These are phyloP conservation scores for Cotesia vestalis DNA, from an alignment of 1,140 invertebrate genomes.

Conservation along the genomic window DNA sequence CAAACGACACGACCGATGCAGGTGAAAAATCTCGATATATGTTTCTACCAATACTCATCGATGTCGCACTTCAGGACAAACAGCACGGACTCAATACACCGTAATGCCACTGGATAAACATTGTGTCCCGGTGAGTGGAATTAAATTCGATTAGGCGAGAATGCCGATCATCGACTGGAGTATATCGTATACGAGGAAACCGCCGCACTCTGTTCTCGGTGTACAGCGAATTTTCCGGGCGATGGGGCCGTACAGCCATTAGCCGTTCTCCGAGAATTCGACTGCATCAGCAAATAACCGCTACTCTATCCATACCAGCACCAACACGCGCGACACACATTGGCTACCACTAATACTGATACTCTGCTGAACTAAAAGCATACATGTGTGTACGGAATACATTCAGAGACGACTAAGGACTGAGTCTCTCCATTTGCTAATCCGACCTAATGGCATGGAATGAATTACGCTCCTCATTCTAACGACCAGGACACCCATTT, in stretches of 20 bases:
- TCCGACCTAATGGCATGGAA: constrained; percentile 33
- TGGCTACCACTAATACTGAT: no score
- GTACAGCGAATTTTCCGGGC: constrained; percentile 36
- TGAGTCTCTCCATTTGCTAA: constrained; percentile 1
- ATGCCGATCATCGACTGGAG: constrained; percentile 25
- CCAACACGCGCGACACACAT: no score
- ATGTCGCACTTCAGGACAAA: no score
- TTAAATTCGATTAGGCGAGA: constrained; percentile 36
- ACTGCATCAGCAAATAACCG: constrained; percentile 34
- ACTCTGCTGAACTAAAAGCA: no score
- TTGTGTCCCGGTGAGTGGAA: constrained; percentile 30
- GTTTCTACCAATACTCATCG: no score
- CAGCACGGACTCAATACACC: not conserved
- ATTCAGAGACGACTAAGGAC: constrained; percentile 2
- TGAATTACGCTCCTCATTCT: constrained; percentile 30
- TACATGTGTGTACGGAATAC: not conserved
- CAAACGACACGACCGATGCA: no score
- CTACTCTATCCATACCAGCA: not conserved
- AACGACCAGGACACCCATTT: not conserved
- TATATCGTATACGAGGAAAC: not conserved
- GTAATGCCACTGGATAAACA: constrained; percentile 32
- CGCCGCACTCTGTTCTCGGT: not conserved
- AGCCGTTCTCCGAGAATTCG: constrained; percentile 26
- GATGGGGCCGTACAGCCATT: constrained; percentile 31
- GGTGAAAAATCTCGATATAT: no score